A percentile compares a stretch with the other conserved stretches of the same genome.
These are phyloP conservation scores for Manacus vitellinus DNA, from an alignment of 2,113 vertebrate species.

Conservation along the genomic window DNA sequence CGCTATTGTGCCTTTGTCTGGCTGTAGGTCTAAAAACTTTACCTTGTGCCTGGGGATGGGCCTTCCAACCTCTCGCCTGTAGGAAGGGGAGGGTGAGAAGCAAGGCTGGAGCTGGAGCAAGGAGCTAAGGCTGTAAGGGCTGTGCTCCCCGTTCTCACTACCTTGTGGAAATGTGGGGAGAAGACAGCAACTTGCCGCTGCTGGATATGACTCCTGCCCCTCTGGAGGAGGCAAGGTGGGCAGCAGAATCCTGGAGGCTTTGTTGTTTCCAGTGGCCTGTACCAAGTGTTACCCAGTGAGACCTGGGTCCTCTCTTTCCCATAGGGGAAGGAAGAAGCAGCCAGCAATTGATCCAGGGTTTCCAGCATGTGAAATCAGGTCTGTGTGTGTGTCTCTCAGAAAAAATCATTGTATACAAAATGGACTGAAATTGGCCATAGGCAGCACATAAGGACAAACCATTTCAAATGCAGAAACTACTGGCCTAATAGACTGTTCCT, in stretches of 20 bases:
- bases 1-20: neutral
- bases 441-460: neutral
- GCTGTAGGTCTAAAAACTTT: neutral
- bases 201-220: neutral
- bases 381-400: neutral
- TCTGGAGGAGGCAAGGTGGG: fast-evolving
- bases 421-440: neutral
- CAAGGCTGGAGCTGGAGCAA: neutral
- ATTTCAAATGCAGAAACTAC: neutral
- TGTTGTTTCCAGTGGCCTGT: neutral
- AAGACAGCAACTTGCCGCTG: neutral
- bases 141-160: neutral
- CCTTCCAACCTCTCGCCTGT: neutral
- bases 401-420: neutral
- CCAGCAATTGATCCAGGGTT: neutral
- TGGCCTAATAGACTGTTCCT: neutral
- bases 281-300: neutral
- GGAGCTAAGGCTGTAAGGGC: neutral
- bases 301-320: neutral
- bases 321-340: neutral
- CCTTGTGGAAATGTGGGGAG: neutral
- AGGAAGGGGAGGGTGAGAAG: neutral
- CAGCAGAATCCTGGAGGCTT: neutral
- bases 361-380: neutral
- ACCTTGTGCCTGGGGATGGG: fast-evolving